Evolutionary conservation across 2,113 vertebrate species (phyloP).

Genomic region (Ariopsis seemanni): DNA sequence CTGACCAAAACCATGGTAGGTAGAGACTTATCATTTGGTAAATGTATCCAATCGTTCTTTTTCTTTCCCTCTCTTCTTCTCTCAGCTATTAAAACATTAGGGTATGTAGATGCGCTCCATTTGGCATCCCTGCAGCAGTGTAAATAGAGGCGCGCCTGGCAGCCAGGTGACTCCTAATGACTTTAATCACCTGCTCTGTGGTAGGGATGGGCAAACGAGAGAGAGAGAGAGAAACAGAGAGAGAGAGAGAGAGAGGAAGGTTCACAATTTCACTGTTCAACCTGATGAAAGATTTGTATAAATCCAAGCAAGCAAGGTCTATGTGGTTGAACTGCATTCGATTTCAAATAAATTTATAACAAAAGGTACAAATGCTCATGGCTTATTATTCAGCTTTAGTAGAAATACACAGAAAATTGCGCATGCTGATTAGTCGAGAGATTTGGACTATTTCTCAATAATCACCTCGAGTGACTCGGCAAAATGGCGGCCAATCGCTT

Average conservation of each 20-base stretch:
- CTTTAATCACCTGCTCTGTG: conserved; percentile 59
- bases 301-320: neutral
- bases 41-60: conserved; percentile 1
- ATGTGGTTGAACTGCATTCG: neutral
- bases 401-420: too few relatives aligned
- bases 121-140: conserved; percentile 53
- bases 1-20: conserved; percentile 33
- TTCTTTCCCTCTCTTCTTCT: conserved; percentile 11
- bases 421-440: too few relatives aligned
- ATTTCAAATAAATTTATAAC: neutral
- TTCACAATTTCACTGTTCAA: neutral
- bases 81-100: conserved; percentile 49
- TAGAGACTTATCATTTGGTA: conserved; percentile 31
- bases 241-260: neutral
- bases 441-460: too few relatives aligned
- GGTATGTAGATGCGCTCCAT: conserved; percentile 46
- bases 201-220: conserved; percentile 36
- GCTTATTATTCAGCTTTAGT: neutral
- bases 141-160: conserved; percentile 55
- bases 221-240: neutral
- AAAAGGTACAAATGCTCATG: neutral
- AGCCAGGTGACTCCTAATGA: conserved; percentile 58
- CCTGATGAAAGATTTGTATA: neutral
- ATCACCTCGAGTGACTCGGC: too few relatives aligned
- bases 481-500: too few relatives aligned